Conservation (phyloP, 2,113 vertebrate genomes). For the Tiliqua scincoides region DNA sequence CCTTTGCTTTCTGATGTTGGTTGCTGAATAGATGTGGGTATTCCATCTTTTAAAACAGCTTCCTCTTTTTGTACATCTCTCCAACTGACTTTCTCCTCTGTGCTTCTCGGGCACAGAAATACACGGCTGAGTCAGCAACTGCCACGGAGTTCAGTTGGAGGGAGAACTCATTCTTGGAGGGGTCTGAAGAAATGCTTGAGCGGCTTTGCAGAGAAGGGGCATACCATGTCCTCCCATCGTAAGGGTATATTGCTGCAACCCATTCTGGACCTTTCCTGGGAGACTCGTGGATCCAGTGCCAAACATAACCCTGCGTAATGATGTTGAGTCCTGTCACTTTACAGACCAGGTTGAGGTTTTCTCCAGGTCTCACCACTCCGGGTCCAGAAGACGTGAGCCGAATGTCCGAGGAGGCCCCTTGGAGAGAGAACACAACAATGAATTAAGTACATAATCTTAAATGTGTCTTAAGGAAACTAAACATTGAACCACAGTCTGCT, state of each 20-base stretch:
- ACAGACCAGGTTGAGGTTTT: constrained; percentile 2
- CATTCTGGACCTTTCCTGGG: constrained; percentile 39
- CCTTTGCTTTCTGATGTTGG: no score
- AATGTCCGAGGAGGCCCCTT: neutral
- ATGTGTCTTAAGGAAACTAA: neutral
- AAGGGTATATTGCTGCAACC: neutral
- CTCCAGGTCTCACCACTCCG: neutral
- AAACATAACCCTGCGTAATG: neutral
- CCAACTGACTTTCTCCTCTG: constrained; percentile 38
- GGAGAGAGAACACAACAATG: neutral
- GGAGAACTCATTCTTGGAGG: neutral
- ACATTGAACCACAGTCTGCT: no score
- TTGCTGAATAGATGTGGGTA: no score
- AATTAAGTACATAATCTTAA: neutral
- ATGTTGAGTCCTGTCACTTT: constrained; percentile 27
- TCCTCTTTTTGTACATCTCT: constrained; percentile 34
- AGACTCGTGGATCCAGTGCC: constrained; percentile 37
- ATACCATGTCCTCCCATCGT: neutral
- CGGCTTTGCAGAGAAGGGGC: constrained; percentile 26
- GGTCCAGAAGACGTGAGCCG: neutral
- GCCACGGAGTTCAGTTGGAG: constrained; percentile 33
- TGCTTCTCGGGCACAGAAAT: constrained; percentile 20
- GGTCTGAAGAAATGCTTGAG: neutral
- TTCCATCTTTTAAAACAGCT: no score
- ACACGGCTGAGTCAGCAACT: constrained; percentile 32